Base-by-base conservation (phyloP, 2,888 invertebrate genomes). In the Metalampra italica region DNA sequence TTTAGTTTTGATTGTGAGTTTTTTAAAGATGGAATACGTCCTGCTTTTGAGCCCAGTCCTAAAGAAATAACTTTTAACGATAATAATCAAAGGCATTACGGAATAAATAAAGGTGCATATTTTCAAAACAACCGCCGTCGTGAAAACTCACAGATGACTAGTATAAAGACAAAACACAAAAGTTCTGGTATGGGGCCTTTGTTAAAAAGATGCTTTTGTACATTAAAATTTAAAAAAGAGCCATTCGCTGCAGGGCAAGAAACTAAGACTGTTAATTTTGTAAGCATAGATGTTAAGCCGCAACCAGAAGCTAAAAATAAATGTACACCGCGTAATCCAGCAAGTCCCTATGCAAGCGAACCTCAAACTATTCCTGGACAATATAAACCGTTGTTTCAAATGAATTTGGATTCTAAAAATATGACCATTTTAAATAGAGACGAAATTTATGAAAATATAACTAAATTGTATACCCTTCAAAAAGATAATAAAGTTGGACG, bases 151-250 rank as follows among this genome's bases (percentile, higher is more conserved):
- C 39, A 39, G 13, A 39, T 39, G 14, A 7, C 14, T 8, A 9
- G 14, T n/a, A 13, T 15, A 14, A 14, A 9, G 9, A 39, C 14
- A 14, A 14, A 39, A 45, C 46, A 49, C 8, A 54, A 22, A 51
- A 55, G 54, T 30, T 52, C 59, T n/a, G 54, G 49, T 32, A 55
- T 60, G 51, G 53, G 55, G 29, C 54, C 59, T 29, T 56, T 59
- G 37, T 39, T 66, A 14, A 60, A 65, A 57, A 62, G 61, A 47
- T 69, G 66, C 39, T 62, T 67, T 49, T 66, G 65, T 52, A 66
- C 62, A 7, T 52, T 66, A 45, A 54, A 54, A 43, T 54, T 62
- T 15, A 52, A 47, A 29, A 47, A 55, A 5, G 7, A 14, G 9
- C 39, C 14, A 34, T 34, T 4, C 11, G 34, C 11, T 4, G 11